Evolutionary conservation across 2,113 vertebrate species (phyloP).

Genomic region (Vicugna pacos): DNA sequence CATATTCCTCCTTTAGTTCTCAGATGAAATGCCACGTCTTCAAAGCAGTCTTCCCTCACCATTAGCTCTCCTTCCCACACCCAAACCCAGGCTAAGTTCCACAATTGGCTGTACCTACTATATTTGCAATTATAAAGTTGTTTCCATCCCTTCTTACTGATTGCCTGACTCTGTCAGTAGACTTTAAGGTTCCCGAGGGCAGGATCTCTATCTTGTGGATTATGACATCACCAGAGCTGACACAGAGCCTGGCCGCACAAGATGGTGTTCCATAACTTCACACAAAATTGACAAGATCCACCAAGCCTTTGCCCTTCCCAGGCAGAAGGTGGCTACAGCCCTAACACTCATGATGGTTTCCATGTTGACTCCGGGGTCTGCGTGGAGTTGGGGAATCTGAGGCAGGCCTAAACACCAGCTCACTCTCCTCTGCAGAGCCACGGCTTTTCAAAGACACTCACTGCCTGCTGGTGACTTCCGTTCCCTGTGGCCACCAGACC

Average conservation of each 20-base stretch:
- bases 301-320: neutral
- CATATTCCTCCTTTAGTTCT: neutral
- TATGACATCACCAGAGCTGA: neutral
- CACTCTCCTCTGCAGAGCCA: neutral
- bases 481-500: fast-evolving
- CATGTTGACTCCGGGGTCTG: neutral
- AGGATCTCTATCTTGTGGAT: neutral
- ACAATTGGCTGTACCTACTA: neutral
- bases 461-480: neutral
- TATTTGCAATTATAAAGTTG: neutral
- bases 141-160: neutral
- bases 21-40: neutral
- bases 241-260: neutral
- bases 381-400: fast-evolving
- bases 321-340: neutral
- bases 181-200: neutral
- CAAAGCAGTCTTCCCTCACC: neutral
- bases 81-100: neutral
- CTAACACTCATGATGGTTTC: fast-evolving
- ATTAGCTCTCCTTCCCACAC: neutral
- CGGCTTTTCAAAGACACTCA: neutral
- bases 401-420: neutral
- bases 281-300: neutral
- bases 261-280: neutral
- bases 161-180: neutral